Evolutionary conservation across 1,140 invertebrate species (phyloP), one percentile per base, ranked within the genome.

Genomic region (Coelopa frigida): DNA sequence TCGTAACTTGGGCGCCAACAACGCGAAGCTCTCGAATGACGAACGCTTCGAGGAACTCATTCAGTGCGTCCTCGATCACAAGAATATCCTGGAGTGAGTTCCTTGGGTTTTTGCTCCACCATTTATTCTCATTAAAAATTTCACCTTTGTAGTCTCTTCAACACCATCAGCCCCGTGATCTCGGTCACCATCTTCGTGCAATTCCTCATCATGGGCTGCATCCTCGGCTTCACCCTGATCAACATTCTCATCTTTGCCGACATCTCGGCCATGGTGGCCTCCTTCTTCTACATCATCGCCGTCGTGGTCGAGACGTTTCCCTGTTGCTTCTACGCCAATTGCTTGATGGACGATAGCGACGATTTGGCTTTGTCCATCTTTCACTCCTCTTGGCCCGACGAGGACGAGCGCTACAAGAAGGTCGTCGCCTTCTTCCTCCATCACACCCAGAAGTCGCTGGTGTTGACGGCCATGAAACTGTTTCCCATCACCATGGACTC

Each of bases 241-340:
- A 57, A 57, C 5, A 56, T 57, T 11, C 48, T 57, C 8, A 51
- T 56, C 2, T 57, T 57, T 11, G 54, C 55, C 6, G 37, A 56
- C 17, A 49, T 50, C 15, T 57, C 53, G 12, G 49, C 54, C 0
- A 48, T 44, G 24, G 44, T 57, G 20, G 52, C 51, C 3, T 57
- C 55, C 4, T 41, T 44, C 7, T 47, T 54, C 3, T 57, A 54
- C 14, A 22, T 57, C 14, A 23, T 53, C 33, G 55, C 55, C 7
- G 46, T 56, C 10, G 44, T 50, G 5, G 44, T 57, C 11, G 54
- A 57, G 46, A 56, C 52, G n/a, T 46, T 55, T 14, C 55, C 55
- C 0, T 54, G 51, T 15, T 57, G 55, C 27, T 57, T 54, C 18
- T 49, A 51, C 32, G 54, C 54, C 39, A 56, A 55, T 33, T 51